phyloP scores from a whole-genome alignment of 2,113 vertebrate species.

The Vombatus ursinus region DNA sequence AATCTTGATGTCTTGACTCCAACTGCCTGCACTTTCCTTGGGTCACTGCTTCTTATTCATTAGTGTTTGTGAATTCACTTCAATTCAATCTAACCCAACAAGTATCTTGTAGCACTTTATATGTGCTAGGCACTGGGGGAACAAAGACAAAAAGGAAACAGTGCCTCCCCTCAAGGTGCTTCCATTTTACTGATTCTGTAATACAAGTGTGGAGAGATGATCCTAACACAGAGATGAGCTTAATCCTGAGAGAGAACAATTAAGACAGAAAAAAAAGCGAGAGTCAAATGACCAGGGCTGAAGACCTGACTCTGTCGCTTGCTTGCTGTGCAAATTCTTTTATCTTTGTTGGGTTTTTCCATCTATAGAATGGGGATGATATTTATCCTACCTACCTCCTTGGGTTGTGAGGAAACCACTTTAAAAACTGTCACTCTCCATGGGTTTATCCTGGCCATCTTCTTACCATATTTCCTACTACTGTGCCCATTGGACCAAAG shows the following conservation, averaged over 20 bases:
- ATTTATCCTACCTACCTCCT: neutral
- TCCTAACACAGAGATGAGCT: neutral
- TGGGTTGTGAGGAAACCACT: neutral
- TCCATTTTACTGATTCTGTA: neutral
- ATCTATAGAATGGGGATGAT: neutral
- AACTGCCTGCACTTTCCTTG: neutral
- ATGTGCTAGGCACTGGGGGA: neutral
- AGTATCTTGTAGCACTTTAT: neutral
- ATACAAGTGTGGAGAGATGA: neutral
- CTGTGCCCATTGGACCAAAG: neutral
- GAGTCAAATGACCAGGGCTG: neutral
- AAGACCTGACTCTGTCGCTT: neutral
- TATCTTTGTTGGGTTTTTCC: neutral
- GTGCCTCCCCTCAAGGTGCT: neutral
- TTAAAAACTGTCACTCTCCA: neutral
- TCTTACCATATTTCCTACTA: neutral
- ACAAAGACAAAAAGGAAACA: neutral
- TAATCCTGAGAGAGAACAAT: neutral
- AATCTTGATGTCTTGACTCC: neutral
- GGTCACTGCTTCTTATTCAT: neutral
- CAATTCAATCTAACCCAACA: neutral
- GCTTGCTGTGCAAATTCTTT: neutral
- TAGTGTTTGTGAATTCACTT: conserved; percentile 6
- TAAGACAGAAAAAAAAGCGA: neutral
- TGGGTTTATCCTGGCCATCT: neutral